Base-by-base conservation (phyloP, 1,140 invertebrate genomes). In the Harpegnathos saltator region DNA sequence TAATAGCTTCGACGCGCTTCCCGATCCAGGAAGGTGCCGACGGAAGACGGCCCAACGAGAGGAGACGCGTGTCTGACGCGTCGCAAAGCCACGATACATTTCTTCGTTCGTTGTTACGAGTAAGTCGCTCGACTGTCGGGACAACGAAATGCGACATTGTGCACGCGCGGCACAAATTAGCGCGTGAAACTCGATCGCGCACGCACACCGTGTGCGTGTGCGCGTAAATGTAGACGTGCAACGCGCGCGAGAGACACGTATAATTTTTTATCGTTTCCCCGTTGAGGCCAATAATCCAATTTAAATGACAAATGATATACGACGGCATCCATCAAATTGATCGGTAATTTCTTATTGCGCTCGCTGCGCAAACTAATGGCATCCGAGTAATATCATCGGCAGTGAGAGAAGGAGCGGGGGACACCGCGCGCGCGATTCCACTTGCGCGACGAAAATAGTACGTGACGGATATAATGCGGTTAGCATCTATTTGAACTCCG, bases 401-500 rank as follows among this genome's bases (percentile, higher is more conserved):
- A 61, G 77, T 24, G 29, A 54, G 9, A 1, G 11, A 3, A 12
- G 69, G 22, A 33, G 29, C 1, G 5, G 5, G 5, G 29, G 5
- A 5, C 29, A n/a, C 11, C 62, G 61, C 56, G 75, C 86, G 66
- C 56, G 75, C 86, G 59, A 81, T 87, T 65, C 65, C 44, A 87
- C 56, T 56, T 52, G 65, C 69, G 65, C 85, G 63, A 85, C 59
- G 82, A 88, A 77, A 88, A 88, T 85, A 65, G 50, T 87, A 82
- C 82, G 48, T 68, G 86, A 88, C 75, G 82, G 72, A 68, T 87
- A 72, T 88, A 87, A 88, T 72, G 86, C 71, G 85, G 86, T 88
- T 88, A 87, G 85, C 85, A 82, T 88, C 87, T 88, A 87, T 88
- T 88, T 68, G 82, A 87, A 69, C 74, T 58, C 48, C 85, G 52